phyloP scores from a whole-genome alignment of 2,113 vertebrate species.

The Micronycteris hirsuta region DNA sequence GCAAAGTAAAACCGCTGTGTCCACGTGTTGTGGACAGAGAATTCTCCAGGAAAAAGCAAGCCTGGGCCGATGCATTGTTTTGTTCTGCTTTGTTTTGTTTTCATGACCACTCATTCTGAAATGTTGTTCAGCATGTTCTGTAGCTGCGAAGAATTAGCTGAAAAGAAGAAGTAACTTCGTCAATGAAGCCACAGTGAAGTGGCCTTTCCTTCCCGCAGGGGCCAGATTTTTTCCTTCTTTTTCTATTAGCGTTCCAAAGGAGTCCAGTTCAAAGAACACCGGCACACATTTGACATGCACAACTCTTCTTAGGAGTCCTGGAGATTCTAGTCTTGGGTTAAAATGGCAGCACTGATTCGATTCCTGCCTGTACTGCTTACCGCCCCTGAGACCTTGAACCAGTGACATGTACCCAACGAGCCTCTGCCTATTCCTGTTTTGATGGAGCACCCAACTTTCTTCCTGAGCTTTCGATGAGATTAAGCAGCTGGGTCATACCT shows the following conservation, averaged over 20 bases:
- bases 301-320: neutral
- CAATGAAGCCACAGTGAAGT: neutral
- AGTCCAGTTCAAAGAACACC: neutral
- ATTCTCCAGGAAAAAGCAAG: neutral
- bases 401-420: neutral
- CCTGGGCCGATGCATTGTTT: fast-evolving
- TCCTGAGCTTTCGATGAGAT: neutral
- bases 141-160: neutral
- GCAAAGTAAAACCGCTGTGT: too few relatives aligned
- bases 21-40: fast-evolving
- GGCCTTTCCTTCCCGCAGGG: neutral
- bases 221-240: neutral
- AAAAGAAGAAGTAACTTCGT: neutral
- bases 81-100: neutral
- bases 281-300: fast-evolving
- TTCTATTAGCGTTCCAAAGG: neutral
- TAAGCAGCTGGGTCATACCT: neutral
- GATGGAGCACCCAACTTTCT: neutral
- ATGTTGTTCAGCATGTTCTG: neutral
- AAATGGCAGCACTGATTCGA: neutral
- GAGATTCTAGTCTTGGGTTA: neutral
- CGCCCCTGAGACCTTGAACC: neutral
- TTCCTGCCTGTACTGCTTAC: neutral
- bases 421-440: neutral
- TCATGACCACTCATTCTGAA: neutral